A percentile compares a stretch with the other conserved stretches of the same genome.
phyloP scores from a whole-genome alignment of 2,113 vertebrate genomes.

The Gadus macrocephalus region DNA sequence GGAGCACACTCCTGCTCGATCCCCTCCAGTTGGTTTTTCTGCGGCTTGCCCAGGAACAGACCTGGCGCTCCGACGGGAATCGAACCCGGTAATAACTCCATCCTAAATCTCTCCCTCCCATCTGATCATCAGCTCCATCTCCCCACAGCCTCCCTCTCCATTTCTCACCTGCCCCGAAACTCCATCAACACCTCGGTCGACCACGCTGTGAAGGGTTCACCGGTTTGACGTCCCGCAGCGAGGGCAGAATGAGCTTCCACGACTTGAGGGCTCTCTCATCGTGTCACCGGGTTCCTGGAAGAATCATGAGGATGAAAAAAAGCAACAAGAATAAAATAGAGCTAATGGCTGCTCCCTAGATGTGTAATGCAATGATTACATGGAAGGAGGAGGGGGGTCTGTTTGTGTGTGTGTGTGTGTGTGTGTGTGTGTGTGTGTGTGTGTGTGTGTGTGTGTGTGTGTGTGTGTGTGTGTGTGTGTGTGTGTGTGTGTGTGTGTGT shows the following conservation, averaged over 20 bases:
- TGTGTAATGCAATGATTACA: constrained; percentile 70
- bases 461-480: constrained; percentile 23
- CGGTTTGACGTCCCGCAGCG: constrained; percentile 65
- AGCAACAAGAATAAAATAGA: constrained; percentile 42
- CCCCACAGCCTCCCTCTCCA: constrained; percentile 61
- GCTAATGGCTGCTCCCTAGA: constrained; percentile 70
- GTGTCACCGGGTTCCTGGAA: constrained; percentile 54
- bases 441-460: no score
- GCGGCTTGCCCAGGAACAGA: constrained; percentile 59
- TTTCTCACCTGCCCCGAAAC: constrained; percentile 68
- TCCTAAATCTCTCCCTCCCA: constrained; percentile 63
- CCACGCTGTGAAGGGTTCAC: constrained; percentile 55
- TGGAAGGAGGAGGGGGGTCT: constrained; percentile 57
- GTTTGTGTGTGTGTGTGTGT: constrained; percentile 20
- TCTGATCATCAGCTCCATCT: constrained; percentile 66
- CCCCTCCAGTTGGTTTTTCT: constrained; percentile 49
- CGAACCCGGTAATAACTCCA: constrained; percentile 62
- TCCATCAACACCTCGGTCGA: constrained; percentile 66
- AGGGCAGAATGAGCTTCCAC: constrained; percentile 72
- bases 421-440: constrained; percentile 22
- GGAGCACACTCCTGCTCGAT: constrained; percentile 36
- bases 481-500: neutral
- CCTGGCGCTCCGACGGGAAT: constrained; percentile 52
- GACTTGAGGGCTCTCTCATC: constrained; percentile 29
- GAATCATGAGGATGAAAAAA: constrained; percentile 14